Evolutionary conservation across 2,888 invertebrate genomes (phyloP).

Genomic region (Seira sanloemensis): DNA sequence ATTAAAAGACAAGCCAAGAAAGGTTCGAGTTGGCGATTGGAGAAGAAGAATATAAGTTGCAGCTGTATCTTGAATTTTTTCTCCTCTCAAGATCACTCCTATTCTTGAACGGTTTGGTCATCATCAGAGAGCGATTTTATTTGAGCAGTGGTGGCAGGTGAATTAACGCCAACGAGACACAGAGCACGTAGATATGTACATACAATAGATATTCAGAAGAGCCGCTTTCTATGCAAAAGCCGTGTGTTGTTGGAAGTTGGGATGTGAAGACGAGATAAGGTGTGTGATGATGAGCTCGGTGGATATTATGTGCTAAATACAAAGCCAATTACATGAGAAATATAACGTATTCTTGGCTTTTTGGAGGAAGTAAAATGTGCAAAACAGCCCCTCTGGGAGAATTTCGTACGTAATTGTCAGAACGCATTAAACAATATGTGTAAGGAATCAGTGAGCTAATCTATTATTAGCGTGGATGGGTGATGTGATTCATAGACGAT

Average conservation of each 20-base stretch:
- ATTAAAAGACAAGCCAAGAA: too few species aligned
- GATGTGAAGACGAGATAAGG: neutral
- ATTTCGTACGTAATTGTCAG: neutral
- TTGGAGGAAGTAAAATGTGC: neutral
- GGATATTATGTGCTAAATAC: neutral
- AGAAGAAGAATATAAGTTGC: too few species aligned
- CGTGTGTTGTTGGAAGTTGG: neutral
- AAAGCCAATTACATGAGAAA: conserved; percentile 26
- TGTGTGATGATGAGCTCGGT: neutral
- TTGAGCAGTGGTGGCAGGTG: too few species aligned
- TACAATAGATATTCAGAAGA: too few species aligned
- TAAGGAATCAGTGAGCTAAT: neutral
- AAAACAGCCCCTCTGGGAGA: neutral
- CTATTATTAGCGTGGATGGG: neutral
- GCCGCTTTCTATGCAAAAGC: neutral
- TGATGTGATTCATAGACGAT: too few species aligned
- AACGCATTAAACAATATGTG: neutral
- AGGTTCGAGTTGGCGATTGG: too few species aligned
- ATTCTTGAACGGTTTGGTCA: too few species aligned
- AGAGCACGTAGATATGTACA: too few species aligned
- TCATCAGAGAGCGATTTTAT: too few species aligned
- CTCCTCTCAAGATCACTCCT: too few species aligned
- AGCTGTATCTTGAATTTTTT: too few species aligned
- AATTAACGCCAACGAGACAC: too few species aligned
- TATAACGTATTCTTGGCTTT: neutral